Base-by-base conservation (phyloP, 2,797 vertebrate species). In the Hyperoplus immaculatus region DNA sequence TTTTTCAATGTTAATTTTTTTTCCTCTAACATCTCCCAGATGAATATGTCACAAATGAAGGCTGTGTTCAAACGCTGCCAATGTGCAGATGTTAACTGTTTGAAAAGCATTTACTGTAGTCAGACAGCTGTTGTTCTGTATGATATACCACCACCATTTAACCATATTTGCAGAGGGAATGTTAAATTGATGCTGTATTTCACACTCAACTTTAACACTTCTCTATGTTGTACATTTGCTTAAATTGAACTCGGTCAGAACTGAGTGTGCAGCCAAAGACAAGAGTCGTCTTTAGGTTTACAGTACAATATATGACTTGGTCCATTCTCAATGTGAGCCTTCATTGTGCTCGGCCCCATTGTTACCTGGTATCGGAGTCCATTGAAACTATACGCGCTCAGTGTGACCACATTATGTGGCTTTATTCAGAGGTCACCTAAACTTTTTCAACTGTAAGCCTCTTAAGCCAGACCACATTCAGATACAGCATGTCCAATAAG, bases 351-450 rank as follows among this genome's bases (percentile, higher is more conserved):
- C 41, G 21, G 16, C 51, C 6, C 81, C 68, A 83, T 88, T 88
- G 83, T 91, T 77, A 91, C 86, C 91, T 92, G 89, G 83, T 90
- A 87, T 88, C 82, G 71, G 80, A 82, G 80, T 88, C 87, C 77
- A 91, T 75, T 90, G 85, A 89, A 91, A 87, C 85, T 77, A 84
- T 80, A 81, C 82, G 87, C 83, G 68, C 73, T 81, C 77, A 67
- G 51, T 87, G 84, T 85, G 89, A 87, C 74, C 88, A 92, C 89
- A 92, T 91, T 92, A 92, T 92, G 88, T 87, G 86, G 87, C 84
- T 81, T 93, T 91, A 94, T 93, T 92, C 93, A 92, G 92, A 95
- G 94, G 93, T 95, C 94, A 94, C 90, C 84, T 92, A 91, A 94
- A 94, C 90, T 94, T 95, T 21, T 94, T 92, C 88, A 84, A 85